Base-by-base conservation (phyloP, 2,113 vertebrate species). In the Carassius auratus region DNA sequence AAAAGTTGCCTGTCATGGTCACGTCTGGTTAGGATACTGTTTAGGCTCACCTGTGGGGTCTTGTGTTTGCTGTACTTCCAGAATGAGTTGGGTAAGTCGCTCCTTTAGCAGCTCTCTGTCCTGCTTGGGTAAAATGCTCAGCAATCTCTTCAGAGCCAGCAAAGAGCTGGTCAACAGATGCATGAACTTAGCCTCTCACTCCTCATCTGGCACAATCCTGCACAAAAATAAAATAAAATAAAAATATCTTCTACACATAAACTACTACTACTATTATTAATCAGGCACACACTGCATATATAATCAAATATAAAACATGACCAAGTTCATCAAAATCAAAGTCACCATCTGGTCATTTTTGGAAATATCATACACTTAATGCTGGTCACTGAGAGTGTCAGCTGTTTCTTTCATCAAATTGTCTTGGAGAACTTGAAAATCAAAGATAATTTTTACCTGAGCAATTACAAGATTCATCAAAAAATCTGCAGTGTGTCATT, bases 41-140 rank as follows among this genome's bases (percentile, higher is more conserved):
- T 55, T 38, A 3, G 5, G 64, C 88, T 92, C 93, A 99, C 98
- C 96, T 97, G 98, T 78, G 98, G 94, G 26, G 92, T 81, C 6
- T 79, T 96, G 92, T 99, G 96, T 84, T 97, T 99, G 94, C 96
- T 92, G 21, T 97, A 99, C 86, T 99, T 99, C 98, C 98, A 99
- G 92, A 99, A 99, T 88, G 45, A 99, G 93, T 19, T 92, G 90
- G 76, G 88, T 88, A 14, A 99, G 92, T 86, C 94, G 95, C 78
- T 95, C 94, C 71, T 95, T 95, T 86, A 98, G 23, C 17, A 92
- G 92, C 4, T 84, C 87, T 23, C 93, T 90, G 81, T 99, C 98
- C 76, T 86, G 92, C 61, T 93, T 90, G 62, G 96, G 94, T 85
- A 99, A 92, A 84, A 95, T 89, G 75, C 91, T 94, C 80, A 99